A percentile compares a stretch with the other conserved stretches of the same genome.
Conservation (phyloP, 2,113 vertebrate genomes). For the Psephotus haematonotus region DNA sequence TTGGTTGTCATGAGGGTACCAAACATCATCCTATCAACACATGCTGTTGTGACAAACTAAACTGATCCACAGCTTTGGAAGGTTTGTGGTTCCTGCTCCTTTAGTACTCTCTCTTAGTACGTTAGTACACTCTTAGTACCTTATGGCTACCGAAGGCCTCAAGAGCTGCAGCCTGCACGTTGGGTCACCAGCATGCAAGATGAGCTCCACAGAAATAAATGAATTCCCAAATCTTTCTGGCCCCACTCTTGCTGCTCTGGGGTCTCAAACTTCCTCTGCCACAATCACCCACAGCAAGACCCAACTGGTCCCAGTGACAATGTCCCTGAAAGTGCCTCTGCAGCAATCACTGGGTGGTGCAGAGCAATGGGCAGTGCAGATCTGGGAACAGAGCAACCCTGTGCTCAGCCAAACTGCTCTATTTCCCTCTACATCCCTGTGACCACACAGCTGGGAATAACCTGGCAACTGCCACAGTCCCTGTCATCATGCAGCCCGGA, state of each 20-base stretch:
- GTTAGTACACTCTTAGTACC: not conserved
- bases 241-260: not conserved
- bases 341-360: not conserved
- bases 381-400: accelerated
- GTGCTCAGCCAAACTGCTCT: not conserved
- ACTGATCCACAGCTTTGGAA: not conserved
- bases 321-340: not conserved
- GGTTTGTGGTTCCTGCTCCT: not conserved
- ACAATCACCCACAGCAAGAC: not conserved
- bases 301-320: not conserved
- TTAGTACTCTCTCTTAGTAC: not conserved
- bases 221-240: too few relatives aligned
- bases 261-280: not conserved
- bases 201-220: not conserved
- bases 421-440: accelerated
- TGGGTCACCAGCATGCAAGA: not conserved
- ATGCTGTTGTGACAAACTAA: not conserved
- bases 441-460: not conserved
- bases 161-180: not conserved
- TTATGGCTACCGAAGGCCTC: not conserved
- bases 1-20: not conserved
- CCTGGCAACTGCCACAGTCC: not conserved
- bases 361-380: too few relatives aligned
- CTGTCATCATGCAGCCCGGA: accelerated
- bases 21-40: not conserved